Evolutionary conservation across 2,797 vertebrate genomes (phyloP).

Genomic region (Helarctos malayanus): DNA sequence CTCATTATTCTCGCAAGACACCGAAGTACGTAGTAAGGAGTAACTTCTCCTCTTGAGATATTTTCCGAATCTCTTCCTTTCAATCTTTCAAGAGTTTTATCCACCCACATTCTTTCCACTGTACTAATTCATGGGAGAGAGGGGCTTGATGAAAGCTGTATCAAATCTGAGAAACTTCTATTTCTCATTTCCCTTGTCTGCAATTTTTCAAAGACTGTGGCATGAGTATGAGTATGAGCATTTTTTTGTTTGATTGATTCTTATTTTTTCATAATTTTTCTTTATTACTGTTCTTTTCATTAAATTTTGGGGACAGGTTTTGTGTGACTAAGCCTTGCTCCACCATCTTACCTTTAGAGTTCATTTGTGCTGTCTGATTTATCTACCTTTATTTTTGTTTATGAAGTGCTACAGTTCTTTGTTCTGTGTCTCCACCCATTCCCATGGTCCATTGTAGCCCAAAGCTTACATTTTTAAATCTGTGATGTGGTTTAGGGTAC

Average conservation of each 20-base stretch:
- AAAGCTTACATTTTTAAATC: background rate
- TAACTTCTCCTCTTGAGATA: slow-evolving; percentile 6
- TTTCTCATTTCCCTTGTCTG: slow-evolving; percentile 49
- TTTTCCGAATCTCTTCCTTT: slow-evolving; percentile 30
- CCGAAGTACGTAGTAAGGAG: background rate
- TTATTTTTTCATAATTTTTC: slow-evolving; percentile 18
- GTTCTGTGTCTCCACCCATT: background rate
- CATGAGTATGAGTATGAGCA: background rate
- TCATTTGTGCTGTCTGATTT: slow-evolving; percentile 13
- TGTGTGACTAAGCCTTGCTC: background rate
- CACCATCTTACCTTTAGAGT: background rate
- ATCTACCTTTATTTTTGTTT: slow-evolving; percentile 23
- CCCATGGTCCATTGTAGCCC: background rate
- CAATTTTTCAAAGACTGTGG: slow-evolving; percentile 7
- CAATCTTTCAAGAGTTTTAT: slow-evolving; percentile 13
- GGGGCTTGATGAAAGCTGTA: slow-evolving; percentile 3
- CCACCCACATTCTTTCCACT: background rate
- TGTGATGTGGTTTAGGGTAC: slow-evolving; percentile 30
- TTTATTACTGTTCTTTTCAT: slow-evolving; percentile 41
- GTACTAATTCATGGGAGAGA: background rate
- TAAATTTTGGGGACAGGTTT: slow-evolving; percentile 42
- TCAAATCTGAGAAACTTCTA: background rate
- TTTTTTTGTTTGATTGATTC: background rate
- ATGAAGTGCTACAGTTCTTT: slow-evolving; percentile 2
- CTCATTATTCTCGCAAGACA: background rate